phyloP scores from a whole-genome alignment of 2,888 invertebrate genomes.

The Drosophila acutilabella region DNA sequence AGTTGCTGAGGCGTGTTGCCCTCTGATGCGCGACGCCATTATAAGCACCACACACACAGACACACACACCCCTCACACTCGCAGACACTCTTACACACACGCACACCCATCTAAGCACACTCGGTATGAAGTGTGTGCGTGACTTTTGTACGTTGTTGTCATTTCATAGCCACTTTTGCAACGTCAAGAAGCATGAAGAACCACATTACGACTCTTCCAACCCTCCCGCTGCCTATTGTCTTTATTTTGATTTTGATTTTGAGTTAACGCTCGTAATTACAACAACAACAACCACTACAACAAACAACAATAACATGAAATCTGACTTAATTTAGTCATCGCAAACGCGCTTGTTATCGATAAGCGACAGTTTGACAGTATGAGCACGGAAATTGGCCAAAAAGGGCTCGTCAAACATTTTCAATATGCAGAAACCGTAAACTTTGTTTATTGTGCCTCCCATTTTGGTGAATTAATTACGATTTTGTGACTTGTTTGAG shows the following conservation, averaged over 20 bases:
- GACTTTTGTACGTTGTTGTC: constrained; percentile 58
- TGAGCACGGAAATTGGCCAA: neutral
- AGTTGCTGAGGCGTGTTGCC: constrained; percentile 59
- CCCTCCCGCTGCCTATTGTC: constrained; percentile 18
- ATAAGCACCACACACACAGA: constrained; percentile 35
- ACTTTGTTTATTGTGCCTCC: constrained; percentile 34
- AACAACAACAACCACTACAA: constrained; percentile 35
- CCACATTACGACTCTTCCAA: constrained; percentile 36
- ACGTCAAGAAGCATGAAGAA: constrained; percentile 41
- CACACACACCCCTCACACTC: constrained; percentile 16
- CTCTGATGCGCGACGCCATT: constrained; percentile 60
- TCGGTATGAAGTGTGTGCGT: constrained; percentile 53
- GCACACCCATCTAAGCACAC: constrained; percentile 3
- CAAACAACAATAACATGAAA: constrained; percentile 21
- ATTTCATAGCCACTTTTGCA: constrained; percentile 64
- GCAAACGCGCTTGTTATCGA: constrained; percentile 60
- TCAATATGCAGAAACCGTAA: constrained; percentile 48
- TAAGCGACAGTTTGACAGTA: constrained; percentile 31
- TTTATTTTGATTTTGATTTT: constrained; percentile 65
- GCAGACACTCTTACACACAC: constrained; percentile 9
- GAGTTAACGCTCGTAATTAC: constrained; percentile 69
- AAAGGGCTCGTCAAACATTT: constrained; percentile 18
- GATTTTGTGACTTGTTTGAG: constrained; percentile 21
- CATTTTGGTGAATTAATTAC: constrained; percentile 35
- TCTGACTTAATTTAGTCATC: constrained; percentile 72